Evolutionary conservation across 2,797 vertebrate genomes (phyloP).

Genomic region (Halcyon smyrnensis): DNA sequence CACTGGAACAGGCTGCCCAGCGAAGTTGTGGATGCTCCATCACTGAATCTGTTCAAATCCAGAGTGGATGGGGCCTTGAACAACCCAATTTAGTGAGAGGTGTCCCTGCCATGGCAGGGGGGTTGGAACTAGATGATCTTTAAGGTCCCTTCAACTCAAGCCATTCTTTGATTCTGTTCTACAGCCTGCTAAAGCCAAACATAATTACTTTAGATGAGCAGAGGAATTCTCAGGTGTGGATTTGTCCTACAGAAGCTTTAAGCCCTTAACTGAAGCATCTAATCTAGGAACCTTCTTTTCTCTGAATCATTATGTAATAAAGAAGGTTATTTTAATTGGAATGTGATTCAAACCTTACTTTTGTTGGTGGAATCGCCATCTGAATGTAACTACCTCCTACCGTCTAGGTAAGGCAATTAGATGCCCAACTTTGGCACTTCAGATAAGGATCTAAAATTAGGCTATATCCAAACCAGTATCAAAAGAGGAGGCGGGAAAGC

Average conservation of each 20-base stretch:
- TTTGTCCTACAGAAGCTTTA: background rate
- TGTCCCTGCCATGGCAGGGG: too few relatives aligned
- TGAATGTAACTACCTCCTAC: background rate
- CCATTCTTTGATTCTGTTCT: background rate
- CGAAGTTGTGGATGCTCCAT: too few relatives aligned
- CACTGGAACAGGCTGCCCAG: too few relatives aligned
- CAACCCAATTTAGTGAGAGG: too few relatives aligned
- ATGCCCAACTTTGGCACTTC: background rate
- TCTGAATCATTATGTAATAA: background rate
- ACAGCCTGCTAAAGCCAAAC: background rate
- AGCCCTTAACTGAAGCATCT: background rate
- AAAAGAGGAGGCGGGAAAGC: background rate
- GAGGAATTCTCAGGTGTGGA: background rate
- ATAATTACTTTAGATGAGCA: background rate
- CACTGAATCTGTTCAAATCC: too few relatives aligned
- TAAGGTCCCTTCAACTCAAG: too few relatives aligned
- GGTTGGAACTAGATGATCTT: too few relatives aligned
- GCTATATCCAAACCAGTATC: background rate
- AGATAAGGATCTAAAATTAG: background rate
- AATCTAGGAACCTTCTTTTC: background rate
- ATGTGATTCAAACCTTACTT: background rate
- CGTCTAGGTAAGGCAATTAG: background rate
- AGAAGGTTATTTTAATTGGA: background rate
- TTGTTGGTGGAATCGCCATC: background rate
- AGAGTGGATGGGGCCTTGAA: too few relatives aligned